Base-by-base conservation (phyloP, 2,113 vertebrate species). In the Prietella phreatophila region DNA sequence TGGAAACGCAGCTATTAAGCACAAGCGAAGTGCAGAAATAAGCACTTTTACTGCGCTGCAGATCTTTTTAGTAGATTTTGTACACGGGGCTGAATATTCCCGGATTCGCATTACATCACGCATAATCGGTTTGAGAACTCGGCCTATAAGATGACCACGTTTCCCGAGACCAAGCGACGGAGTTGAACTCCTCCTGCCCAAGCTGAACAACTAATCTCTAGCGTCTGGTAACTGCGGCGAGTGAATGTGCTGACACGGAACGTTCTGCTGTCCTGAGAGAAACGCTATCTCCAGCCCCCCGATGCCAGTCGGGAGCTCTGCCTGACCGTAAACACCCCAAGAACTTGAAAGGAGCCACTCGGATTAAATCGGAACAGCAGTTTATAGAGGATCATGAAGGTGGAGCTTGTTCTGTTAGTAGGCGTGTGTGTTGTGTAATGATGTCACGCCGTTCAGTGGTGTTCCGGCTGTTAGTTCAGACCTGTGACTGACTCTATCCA, bases 291-390 rank as follows among this genome's bases (percentile, higher is more conserved):
- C 63, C 30, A 69, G 30, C 47, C 47, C 47, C 27, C 50, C 39
- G 6, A 27, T 82, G 85, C 85, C 85, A 86, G 50, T 30, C 82
- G 78, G 78, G 50, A 81, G 78, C 80, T 36, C 47, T 86, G 75
- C 85, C 60, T 86, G 76, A 79, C 85, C 78, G 27, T 61, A 82
- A 82, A 63, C 63, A 81, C 85, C 61, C 15, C n/a, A 71, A 71
- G 85, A 53, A 56, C 76, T 80, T 42, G 85, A 80, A 80, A 67
- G 19, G 22, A 33, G 85, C 47, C 69, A 56, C 11, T 47, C 78
- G 56, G 10, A 53, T 80, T n/a, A 42, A 86, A 82, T 69, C 63
- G 42, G 19, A 82, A 19, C 42, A 36, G 39, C 39, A 79, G 60
- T 19, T 47, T 10, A 83, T 42, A 25, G 81, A 39, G 36, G 36